Base-by-base conservation (phyloP, 2,888 invertebrate species). In the Thera britannica region DNA sequence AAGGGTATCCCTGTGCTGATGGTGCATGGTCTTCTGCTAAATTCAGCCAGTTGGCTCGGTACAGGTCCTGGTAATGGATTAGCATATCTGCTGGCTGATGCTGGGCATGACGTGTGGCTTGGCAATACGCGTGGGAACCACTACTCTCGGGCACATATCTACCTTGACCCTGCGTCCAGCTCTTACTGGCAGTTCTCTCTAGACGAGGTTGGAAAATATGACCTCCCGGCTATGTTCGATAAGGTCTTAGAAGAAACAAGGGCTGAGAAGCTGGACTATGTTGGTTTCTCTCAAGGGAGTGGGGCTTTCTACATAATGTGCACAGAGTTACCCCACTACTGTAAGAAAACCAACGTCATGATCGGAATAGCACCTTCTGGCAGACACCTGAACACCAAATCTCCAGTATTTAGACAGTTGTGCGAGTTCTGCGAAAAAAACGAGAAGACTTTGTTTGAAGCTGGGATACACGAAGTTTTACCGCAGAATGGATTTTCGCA, bases 231-330 rank as follows among this genome's bases (percentile, higher is more conserved):
- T 0, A 82, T 82, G 56, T 79, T 91, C 0, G 88, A 92, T 66
- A 87, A 88, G 48, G 82, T 91, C 0, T 64, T 90, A 8, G 67
- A 79, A 1, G 66, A 79, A 2, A 89, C 90, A 0, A 72, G 76
- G 1, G 68, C 73, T 2, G 67, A 75, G 0, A 86, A 84, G 38
- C 58, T 92, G 35, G 87, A 88, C 49, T 90, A 85, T 38, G 95
- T 97, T 8, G 98, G 97, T 0, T 97, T 97, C 81, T 97, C 97
- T 0, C 95, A 95, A 83, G 98, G 97, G 3, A 95, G 95, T 0
- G 95, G 95, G 0, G 85, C 88, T 2, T 96, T 95, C 77, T 95
- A 94, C 80, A 94, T 96, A 0, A 95, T 96, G 95, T 94, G 95
- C 61, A 95, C 96, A 0, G 94, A 95, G 74, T 86, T 87, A 59